Percentiles rank a stretch among this genome's conserved stretches.
phyloP scores from a whole-genome alignment of 1,140 invertebrate species.

The Phortica variegata region DNA sequence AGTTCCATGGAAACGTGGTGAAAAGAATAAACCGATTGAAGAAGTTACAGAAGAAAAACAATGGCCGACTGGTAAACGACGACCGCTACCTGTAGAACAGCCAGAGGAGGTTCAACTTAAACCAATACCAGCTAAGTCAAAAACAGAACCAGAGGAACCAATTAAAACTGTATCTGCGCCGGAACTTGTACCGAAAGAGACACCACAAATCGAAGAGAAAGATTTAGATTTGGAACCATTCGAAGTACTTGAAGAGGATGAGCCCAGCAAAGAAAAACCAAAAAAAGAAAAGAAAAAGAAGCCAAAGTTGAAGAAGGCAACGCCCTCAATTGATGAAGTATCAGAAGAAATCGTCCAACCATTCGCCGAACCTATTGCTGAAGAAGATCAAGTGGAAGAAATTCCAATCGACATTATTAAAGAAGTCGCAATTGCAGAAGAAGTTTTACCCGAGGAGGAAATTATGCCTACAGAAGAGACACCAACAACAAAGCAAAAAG shows the following conservation, averaged over 20 bases:
- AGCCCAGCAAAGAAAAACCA: constrained; percentile 33
- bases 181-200: constrained; percentile 39
- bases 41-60: constrained; percentile 57
- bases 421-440: constrained; percentile 44
- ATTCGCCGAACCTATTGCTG: constrained; percentile 50
- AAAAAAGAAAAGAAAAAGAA: constrained; percentile 55
- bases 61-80: constrained; percentile 56
- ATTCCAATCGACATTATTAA: constrained; percentile 45
- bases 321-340: constrained; percentile 46
- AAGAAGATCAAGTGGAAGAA: constrained; percentile 55
- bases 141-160: constrained; percentile 37
- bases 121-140: constrained; percentile 55
- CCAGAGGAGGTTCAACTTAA: constrained; percentile 59
- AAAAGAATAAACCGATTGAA: constrained; percentile 49
- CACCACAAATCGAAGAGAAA: constrained; percentile 33
- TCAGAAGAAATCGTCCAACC: constrained; percentile 43
- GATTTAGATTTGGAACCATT: constrained; percentile 39
- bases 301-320: constrained; percentile 46
- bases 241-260: constrained; percentile 33
- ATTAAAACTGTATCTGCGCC: constrained; percentile 46
- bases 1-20: constrained; percentile 49
- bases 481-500: constrained; percentile 42
- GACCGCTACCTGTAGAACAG: constrained; percentile 54
- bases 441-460: constrained; percentile 45
- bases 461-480: constrained; percentile 33